Evolutionary conservation across 2,888 invertebrate genomes (phyloP), one percentile per base, ranked within the genome.

Genomic region (Philereme transversata): DNA sequence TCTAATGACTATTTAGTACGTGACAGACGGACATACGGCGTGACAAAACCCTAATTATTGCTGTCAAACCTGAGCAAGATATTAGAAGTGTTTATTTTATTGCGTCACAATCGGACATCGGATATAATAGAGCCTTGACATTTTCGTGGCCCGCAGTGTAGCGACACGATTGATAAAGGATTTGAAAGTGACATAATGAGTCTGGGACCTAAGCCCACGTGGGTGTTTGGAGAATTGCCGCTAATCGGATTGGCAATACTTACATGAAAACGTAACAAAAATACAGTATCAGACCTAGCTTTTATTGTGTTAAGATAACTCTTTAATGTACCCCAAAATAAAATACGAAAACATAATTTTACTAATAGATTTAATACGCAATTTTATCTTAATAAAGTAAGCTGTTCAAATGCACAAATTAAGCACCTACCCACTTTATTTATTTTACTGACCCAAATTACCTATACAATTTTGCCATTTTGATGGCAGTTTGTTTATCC

Each of bases 1-100:
- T 71, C 73, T 84, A 84, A 86, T 83, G 67, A 76, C 78, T 72
- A 71, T 76, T 78, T 72, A 61, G 67, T 71, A 85, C 88, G 87
- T 89, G 88, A 87, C 81, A 82, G 79, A 75, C 71, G 70, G 77
- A 83, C 82, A 72, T 63, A 75, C 76, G 36, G 69, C 88, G 87
- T 90, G 88, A 89, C 89, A 89, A 82, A 79, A 75, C 71, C 73
- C 78, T 87, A 88, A 89, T 87, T 84, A 81, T 82, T 75, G 79
- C 83, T 87, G 88, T 89, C 87, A 82, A 63, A 72, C 69, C 70
- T 75, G 73, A 78, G 71, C 78, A 78, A 82, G 77, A 75, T 79
- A 82, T 83, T 81, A 85, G 72, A 68, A 71, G 73, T 82, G 75
- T 82, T 83, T 81, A 86, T 79, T 83, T 83, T 81, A 70, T 73